A percentile compares a stretch with the other conserved stretches of the same genome.
phyloP scores from a whole-genome alignment of 2,113 vertebrate genomes.

The Erythrocebus patas region DNA sequence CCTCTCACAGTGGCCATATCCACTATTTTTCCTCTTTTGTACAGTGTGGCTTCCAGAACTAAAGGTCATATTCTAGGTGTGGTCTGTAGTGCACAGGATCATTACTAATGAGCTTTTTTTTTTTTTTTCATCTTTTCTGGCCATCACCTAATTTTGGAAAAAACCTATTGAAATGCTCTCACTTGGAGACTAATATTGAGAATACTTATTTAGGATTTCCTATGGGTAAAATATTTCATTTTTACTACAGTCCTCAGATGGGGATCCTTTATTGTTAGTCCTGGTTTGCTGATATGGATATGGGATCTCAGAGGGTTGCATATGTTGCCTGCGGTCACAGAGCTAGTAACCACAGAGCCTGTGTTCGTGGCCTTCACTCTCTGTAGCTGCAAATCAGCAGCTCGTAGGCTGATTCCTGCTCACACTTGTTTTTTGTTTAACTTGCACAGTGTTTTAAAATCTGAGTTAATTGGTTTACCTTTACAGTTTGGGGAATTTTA shows the following conservation, averaged over 20 bases:
- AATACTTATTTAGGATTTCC: not conserved
- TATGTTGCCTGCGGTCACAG: not conserved
- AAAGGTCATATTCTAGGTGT: not conserved
- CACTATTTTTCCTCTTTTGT: not conserved
- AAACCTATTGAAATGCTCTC: not conserved
- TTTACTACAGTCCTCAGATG: not conserved
- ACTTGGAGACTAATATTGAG: not conserved
- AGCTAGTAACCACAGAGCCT: not conserved
- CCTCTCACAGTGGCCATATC: not conserved
- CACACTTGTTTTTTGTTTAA: not conserved
- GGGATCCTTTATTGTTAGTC: not conserved
- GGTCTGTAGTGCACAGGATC: not conserved
- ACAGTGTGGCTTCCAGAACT: not conserved
- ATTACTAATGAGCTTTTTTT: not conserved
- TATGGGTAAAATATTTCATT: not conserved
- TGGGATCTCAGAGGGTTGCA: not conserved
- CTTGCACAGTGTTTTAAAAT: not conserved
- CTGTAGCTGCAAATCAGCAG: not conserved
- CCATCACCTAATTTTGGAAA: not conserved
- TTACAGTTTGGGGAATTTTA: not conserved
- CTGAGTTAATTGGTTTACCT: not conserved
- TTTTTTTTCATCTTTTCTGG: not conserved
- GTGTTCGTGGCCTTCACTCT: not conserved
- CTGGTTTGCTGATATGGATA: not conserved
- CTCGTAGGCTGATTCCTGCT: not conserved